phyloP scores from a whole-genome alignment of 1,140 invertebrate genomes.

The Leptopilina clavipes region DNA sequence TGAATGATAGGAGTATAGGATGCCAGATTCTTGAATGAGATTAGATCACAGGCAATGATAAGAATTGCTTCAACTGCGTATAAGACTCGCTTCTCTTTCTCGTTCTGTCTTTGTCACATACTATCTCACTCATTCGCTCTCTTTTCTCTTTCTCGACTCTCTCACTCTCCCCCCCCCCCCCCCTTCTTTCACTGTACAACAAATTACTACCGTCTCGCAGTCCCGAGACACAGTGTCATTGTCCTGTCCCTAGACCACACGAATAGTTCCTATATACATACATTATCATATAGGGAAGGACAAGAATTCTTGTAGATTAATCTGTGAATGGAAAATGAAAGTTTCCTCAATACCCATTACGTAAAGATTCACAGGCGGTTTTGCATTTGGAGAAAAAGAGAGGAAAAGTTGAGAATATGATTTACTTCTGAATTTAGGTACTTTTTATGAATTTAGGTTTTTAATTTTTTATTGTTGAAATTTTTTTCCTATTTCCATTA shows the following conservation, averaged over 20 bases:
- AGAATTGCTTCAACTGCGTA: conserved; percentile 55
- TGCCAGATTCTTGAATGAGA: conserved; percentile 66
- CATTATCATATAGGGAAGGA: conserved; percentile 2
- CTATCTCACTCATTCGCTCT: conserved; percentile 26
- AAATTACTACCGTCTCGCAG: conserved; percentile 60
- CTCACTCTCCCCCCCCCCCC: neutral
- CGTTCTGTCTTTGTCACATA: conserved; percentile 30
- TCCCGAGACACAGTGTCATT: conserved; percentile 45
- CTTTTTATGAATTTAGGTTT: no score
- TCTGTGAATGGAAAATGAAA: no score
- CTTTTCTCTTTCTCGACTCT: conserved; percentile 40
- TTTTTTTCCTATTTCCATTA: no score
- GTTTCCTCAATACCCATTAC: no score
- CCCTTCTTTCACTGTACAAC: conserved; percentile 44
- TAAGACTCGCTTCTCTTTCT: conserved; percentile 30
- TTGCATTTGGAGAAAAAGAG: no score
- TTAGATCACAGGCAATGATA: conserved; percentile 65
- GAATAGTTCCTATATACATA: neutral
- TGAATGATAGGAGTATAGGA: conserved; percentile 66
- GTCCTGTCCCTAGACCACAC: conserved; percentile 44
- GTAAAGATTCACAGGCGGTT: no score
- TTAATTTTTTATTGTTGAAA: no score
- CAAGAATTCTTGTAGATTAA: neutral
- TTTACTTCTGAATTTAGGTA: no score
- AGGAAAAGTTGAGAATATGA: no score